Base-by-base conservation (phyloP, 2,888 invertebrate genomes). In the Psylliodes chrysocephalus region DNA sequence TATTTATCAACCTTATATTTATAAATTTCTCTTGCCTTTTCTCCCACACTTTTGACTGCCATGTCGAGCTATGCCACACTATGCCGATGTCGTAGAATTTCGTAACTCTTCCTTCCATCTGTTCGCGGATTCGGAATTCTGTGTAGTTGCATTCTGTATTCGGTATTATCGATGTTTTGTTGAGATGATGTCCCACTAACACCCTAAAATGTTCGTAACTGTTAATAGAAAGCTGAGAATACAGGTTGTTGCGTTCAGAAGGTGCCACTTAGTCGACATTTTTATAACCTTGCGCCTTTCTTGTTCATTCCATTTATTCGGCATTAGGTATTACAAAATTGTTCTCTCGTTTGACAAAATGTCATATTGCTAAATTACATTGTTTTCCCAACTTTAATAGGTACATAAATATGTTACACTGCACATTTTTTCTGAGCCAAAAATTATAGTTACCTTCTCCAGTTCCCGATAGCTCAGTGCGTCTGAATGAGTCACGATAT, bases 131-230 rank as follows among this genome's bases (percentile, higher is more conserved):
- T 28, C 49, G 28, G 30, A 49, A 49, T 49, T 49, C 14, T 30
- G 28, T 14, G 28, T 25, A 49, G 49, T 22, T 49, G 15, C 14
- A 49, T 10, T 46, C 22, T 46, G n/a, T 49, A 14, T 28, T 25
- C 28, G 49, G 46, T 46, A 22, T 49, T 28, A 49, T 25, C 28
- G 49, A 49, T 49, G 49, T 49, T 49, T 49, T 49, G 49, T 47
- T 47, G 47, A 47, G 15, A 38, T 2, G 15, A 53, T 53, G 53
- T 42, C 54, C 54, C 42, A 40, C 54, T 42, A 40, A 54, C 54
- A 42, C 54, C 54, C 54, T 54, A 54, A 53, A 49, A 25, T 54
- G 42, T 17, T 28, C 54, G 54, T 40, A 54, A 54, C 54, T 54
- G 42, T 54, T 40, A 42, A 54, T 54, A 54, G 54, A 54, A 54